These are phyloP conservation scores for Herpailurus yagouaroundi DNA, from an alignment of 2,113 vertebrate genomes.

Conservation along the genomic window DNA sequence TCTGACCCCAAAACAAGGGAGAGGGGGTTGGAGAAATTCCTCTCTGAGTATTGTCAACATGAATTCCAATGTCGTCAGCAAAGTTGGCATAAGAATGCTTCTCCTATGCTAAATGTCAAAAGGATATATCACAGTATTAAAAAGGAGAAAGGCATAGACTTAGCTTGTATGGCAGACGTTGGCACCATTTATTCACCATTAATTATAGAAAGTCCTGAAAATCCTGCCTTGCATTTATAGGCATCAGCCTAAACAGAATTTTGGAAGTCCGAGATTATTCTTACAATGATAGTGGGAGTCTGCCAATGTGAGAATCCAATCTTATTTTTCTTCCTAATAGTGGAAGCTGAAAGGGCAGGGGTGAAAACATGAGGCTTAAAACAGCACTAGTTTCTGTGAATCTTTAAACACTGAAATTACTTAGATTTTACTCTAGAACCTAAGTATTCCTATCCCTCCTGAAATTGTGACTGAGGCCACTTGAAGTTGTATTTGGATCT, in stretches of 20 bases:
- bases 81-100: slow-evolving; percentile 5
- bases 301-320: neutral
- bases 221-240: neutral
- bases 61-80: slow-evolving; percentile 25
- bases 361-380: neutral
- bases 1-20: neutral
- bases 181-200: neutral
- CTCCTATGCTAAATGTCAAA: neutral
- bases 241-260: neutral
- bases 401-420: neutral
- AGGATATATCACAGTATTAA: neutral
- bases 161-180: neutral
- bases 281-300: neutral
- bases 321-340: slow-evolving; percentile 23
- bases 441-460: neutral
- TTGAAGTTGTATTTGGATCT: neutral
- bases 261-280: neutral
- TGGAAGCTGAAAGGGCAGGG: neutral
- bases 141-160: neutral
- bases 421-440: neutral
- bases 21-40: neutral
- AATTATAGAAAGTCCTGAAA: neutral
- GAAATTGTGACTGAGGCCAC: neutral
- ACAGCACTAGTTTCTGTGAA: neutral
- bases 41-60: neutral